Evolutionary conservation across 2,113 vertebrate genomes (phyloP).

Genomic region (Rhabdomys dilectus): DNA sequence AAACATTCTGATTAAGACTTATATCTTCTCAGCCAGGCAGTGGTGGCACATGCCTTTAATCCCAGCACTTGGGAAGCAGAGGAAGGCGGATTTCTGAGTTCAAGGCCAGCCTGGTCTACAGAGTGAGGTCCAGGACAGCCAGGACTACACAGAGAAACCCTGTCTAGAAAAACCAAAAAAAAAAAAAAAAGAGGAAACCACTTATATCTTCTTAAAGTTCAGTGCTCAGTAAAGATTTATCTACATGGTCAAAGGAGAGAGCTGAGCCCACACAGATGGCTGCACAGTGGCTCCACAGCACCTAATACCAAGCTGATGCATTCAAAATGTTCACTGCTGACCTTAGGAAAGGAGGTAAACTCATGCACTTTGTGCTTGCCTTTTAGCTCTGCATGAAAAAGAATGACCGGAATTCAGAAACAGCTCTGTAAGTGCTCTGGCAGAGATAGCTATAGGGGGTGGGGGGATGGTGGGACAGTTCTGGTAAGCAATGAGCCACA

Average conservation of each 20-base stretch:
- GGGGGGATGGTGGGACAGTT: background rate
- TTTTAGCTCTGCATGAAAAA: slow-evolving; percentile 82
- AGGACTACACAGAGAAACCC: no score
- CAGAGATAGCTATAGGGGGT: background rate
- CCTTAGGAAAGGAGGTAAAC: slow-evolving; percentile 40
- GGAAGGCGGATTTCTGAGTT: no score
- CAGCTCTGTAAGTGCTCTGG: slow-evolving; percentile 82
- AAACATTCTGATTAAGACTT: slow-evolving; percentile 32
- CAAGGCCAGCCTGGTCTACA: no score
- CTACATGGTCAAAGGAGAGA: background rate
- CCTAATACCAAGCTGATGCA: background rate
- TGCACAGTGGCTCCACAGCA: slow-evolving; percentile 12
- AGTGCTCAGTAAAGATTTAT: slow-evolving; percentile 35
- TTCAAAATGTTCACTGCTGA: background rate
- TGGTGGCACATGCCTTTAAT: no score
- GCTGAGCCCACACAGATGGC: background rate
- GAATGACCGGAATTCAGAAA: slow-evolving; percentile 65
- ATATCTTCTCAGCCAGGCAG: no score
- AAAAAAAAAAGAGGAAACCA: no score
- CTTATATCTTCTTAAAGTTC: no score
- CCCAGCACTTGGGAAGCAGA: no score
- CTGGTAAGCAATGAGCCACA: background rate
- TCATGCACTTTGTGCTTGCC: slow-evolving; percentile 60
- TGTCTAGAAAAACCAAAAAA: no score
- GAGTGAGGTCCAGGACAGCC: no score